Base-by-base conservation (phyloP, 2,797 vertebrate genomes). In the Anguilla anguilla region DNA sequence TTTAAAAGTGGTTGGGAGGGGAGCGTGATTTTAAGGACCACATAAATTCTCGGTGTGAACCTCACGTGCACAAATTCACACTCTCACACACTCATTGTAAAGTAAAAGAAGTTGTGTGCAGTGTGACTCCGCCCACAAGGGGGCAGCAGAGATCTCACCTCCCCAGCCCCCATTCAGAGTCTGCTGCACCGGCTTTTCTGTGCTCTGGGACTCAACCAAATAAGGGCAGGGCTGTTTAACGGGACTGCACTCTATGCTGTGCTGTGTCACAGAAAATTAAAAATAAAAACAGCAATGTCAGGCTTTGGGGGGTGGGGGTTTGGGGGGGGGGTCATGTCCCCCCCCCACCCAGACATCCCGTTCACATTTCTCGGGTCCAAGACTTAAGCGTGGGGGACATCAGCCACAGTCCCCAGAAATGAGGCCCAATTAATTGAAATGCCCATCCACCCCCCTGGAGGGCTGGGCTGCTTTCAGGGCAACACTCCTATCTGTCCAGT, bases 221-320 rank as follows among this genome's bases (percentile, higher is more conserved):
- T 94, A 96, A 95, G 95, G 94, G 87, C 92, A 95, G 89, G 84
- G 67, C 90, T n/a, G 90, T 93, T 95, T 94, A 93, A 91, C 91
- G 90, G 91, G 91, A 22, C 84, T 79, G 84, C 87, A 87, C 86
- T 87, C 90, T 83, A 90, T 90, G 92, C 92, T 92, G 90, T 94
- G 93, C 92, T 92, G 90, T 94, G 93, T 95, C 95, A 95, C 92
- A 91, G 90, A 86, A 91, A 94, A 94, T 94, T 95, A 95, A 94
- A 95, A 96, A 96, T 95, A 95, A 94, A 94, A 92, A 83, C 39
- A 90, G 89, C 90, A 90, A 89, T 83, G 88, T 92, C 91, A 91
- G 90, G 87, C 67, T 64, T 0, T 1, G 35, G 35, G 46, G 87
- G 86, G 31, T 84, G 53, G 55, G 53, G 86, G 67, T 85, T 88